phyloP scores from a whole-genome alignment of 2,797 vertebrate species.

The Eulemur albifrons region DNA sequence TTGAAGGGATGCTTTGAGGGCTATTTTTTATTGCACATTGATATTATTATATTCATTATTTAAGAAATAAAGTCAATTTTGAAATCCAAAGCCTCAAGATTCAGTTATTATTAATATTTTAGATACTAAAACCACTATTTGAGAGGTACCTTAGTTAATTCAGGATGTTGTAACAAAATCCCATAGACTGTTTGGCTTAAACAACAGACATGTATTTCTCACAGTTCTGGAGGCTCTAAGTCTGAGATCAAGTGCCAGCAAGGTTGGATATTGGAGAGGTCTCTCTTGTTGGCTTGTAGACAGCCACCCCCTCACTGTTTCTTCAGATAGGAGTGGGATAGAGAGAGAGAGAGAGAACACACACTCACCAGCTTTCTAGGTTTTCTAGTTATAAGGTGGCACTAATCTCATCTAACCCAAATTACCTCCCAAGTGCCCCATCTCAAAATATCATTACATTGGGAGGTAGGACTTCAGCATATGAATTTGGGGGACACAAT shows the following conservation, averaged over 20 bases:
- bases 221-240: not conserved
- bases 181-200: not conserved
- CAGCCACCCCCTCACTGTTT: too few species aligned
- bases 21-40: constrained; percentile 43
- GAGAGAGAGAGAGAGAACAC: not conserved
- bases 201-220: not conserved
- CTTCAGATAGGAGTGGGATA: not conserved
- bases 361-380: not conserved
- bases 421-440: not conserved
- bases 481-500: not conserved
- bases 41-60: constrained; percentile 37
- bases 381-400: too few species aligned
- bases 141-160: not conserved
- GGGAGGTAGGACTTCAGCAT: not conserved
- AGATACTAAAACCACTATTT: not conserved
- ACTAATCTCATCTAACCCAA: not conserved
- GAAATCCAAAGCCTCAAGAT: not conserved
- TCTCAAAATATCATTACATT: not conserved
- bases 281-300: not conserved
- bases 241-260: not conserved
- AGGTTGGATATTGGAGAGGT: not conserved
- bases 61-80: not conserved
- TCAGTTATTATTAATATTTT: constrained; percentile 32
- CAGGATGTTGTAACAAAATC: not conserved
- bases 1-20: not conserved